phyloP scores from a whole-genome alignment of 2,888 invertebrate species.

The Pogonocherus hispidulus region DNA sequence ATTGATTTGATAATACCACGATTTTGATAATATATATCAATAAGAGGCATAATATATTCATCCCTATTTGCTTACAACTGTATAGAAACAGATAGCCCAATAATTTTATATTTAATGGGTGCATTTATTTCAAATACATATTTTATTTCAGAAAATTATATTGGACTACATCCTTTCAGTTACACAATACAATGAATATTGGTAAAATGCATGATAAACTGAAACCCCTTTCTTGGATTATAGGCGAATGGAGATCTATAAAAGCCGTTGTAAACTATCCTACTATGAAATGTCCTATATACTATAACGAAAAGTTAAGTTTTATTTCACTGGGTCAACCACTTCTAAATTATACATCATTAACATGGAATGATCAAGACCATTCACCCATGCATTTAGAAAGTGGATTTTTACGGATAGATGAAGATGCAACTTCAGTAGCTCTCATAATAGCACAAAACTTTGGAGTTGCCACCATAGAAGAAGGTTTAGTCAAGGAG shows the following conservation, averaged over 20 bases:
- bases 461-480: slow-evolving; percentile 74
- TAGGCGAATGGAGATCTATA: slow-evolving; percentile 36
- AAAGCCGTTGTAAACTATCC: slow-evolving; percentile 72
- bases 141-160: no score
- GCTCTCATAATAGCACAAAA: slow-evolving; percentile 75
- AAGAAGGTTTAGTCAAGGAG: slow-evolving; percentile 70
- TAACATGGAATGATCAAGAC: slow-evolving; percentile 71
- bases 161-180: no score
- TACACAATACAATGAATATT: not conserved
- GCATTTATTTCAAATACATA: no score
- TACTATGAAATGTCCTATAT: slow-evolving; percentile 71
- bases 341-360: slow-evolving; percentile 72
- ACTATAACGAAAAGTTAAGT: slow-evolving; percentile 73
- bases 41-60: no score
- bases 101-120: no score
- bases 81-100: no score
- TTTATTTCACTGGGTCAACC: slow-evolving; percentile 75
- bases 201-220: slow-evolving; percentile 29
- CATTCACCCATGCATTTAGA: slow-evolving; percentile 76
- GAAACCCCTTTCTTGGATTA: slow-evolving; percentile 37
- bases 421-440: slow-evolving; percentile 69
- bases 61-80: no score
- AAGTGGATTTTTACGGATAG: slow-evolving; percentile 74
- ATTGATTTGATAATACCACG: no score
- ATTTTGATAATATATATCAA: no score